Percentiles rank a stretch among this genome's conserved stretches.
Evolutionary conservation across 2,888 invertebrate species (phyloP).

Genomic region (Drosophila tripunctata): DNA sequence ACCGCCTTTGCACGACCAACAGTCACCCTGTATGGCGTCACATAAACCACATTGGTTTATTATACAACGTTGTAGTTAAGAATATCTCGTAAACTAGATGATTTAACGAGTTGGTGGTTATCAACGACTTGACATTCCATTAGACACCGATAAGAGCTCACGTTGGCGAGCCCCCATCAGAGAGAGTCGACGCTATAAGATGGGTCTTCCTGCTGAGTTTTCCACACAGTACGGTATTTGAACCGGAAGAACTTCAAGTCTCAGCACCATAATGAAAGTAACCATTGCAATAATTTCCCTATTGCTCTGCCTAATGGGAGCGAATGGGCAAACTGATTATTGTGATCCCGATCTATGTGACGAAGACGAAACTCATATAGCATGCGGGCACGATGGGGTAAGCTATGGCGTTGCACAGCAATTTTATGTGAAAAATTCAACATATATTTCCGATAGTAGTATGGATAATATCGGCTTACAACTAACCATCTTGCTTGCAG

Average conservation of each 20-base stretch:
- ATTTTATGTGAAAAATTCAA: no score
- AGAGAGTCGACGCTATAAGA: constrained; percentile 14
- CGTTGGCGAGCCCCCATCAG: not conserved
- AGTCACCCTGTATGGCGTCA: not conserved
- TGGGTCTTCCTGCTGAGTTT: not conserved
- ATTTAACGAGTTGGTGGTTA: constrained; percentile 10
- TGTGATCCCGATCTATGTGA: constrained; percentile 12
- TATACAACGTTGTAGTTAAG: not conserved
- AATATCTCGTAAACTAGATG: not conserved
- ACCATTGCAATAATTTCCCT: not conserved
- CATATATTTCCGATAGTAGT: no score
- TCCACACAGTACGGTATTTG: constrained; percentile 2
- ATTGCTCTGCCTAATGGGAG: not conserved
- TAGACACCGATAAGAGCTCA: constrained; percentile 13
- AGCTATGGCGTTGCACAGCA: not conserved
- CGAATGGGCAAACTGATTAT: constrained; percentile 7
- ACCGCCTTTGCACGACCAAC: not conserved
- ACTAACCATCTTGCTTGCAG: not conserved
- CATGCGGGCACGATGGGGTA: constrained; percentile 30
- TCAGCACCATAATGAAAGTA: not conserved
- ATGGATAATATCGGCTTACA: no score
- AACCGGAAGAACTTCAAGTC: not conserved
- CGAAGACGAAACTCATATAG: constrained; percentile 18
- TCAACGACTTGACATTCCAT: constrained; percentile 1
- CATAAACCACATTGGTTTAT: not conserved